Conservation (phyloP, 1,140 invertebrate species). For the Drosophila kurseongensis region DNA sequence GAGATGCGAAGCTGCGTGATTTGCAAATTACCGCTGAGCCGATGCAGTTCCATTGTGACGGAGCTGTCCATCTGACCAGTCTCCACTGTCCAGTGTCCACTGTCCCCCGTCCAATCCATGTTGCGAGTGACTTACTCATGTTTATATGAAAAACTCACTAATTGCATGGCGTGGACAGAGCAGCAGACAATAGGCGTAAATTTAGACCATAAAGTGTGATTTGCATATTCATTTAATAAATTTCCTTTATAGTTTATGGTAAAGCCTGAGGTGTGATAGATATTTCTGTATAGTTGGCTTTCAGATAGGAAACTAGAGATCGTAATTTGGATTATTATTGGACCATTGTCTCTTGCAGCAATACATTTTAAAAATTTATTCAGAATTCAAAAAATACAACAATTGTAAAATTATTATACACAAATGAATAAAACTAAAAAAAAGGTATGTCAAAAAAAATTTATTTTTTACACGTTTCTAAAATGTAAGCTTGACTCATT, state of each 20-base stretch:
- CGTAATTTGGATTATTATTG: constrained; percentile 1
- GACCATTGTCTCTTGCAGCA: not conserved
- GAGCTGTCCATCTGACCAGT: constrained; percentile 36
- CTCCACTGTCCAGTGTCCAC: constrained; percentile 17
- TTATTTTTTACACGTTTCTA: not conserved
- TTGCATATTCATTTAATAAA: constrained; percentile 53
- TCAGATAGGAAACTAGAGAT: constrained; percentile 1
- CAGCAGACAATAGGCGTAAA: constrained; percentile 53
- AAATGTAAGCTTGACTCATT: not conserved
- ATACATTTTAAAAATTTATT: not conserved
- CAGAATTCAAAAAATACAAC: no score
- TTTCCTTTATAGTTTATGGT: constrained; percentile 37
- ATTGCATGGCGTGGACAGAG: constrained; percentile 38
- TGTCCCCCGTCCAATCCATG: constrained; percentile 33
- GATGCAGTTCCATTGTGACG: constrained; percentile 42
- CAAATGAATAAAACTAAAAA: no score
- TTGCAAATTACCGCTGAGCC: constrained; percentile 69
- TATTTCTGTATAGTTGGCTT: not conserved
- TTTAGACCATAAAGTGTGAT: constrained; percentile 42
- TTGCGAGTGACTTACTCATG: constrained; percentile 55
- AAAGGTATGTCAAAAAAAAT: no score
- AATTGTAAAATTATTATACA: no score
- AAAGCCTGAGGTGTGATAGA: constrained; percentile 13
- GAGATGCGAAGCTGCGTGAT: constrained; percentile 81
- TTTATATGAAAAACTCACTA: constrained; percentile 56